Evolutionary conservation across 1,140 invertebrate species (phyloP), one percentile per base, ranked within the genome.

Genomic region (Euglossa dilemma): DNA sequence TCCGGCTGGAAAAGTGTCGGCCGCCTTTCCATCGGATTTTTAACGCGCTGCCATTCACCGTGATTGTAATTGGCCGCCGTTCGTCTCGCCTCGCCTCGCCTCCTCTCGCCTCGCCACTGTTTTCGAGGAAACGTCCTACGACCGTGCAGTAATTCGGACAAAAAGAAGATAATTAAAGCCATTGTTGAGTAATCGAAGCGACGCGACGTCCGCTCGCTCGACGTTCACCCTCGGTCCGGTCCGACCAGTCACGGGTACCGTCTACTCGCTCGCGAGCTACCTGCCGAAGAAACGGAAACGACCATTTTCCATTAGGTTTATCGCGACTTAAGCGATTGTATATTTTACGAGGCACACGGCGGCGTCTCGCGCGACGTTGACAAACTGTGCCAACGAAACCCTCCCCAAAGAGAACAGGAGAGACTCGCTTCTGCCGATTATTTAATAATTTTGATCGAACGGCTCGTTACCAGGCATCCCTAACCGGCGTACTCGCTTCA

Each of bases 381-480:
- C n/a, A n/a, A 45, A 67, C 23, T 11, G 20, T 20, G 16, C 11
- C n/a, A 23, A 18, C 20, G 23, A 66, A 47, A 45, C 47, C 28
- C 23, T 20, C 12, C 56, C 12, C 23, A 52, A 6, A 52, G 45
- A 8, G 11, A 43, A 69, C 16, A 54, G 28, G 9, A 6, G 11
- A 23, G 36, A 43, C 36, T 43, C 25, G 36, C 7, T 23, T 67
- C 16, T 67, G n/a, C 36, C 16, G 56, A 67, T 69, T 69, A 69
- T 69, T 57, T 57, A 57, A 69, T 78, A 57, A 78, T 28, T 69
- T 57, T 78, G 36, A 78, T 78, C 63, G 76, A 70, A 18, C 25
- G 36, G 6, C 64, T 56, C 64, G 28, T 57, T 56, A 69, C 20
- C 63, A n/a, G 7, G 45, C 18, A 25, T 25, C 36, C 50, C 16